A percentile compares a stretch with the other conserved stretches of the same genome.
phyloP scores from a whole-genome alignment of 2,113 vertebrate genomes.

The Thalassarche chlororhynchos region DNA sequence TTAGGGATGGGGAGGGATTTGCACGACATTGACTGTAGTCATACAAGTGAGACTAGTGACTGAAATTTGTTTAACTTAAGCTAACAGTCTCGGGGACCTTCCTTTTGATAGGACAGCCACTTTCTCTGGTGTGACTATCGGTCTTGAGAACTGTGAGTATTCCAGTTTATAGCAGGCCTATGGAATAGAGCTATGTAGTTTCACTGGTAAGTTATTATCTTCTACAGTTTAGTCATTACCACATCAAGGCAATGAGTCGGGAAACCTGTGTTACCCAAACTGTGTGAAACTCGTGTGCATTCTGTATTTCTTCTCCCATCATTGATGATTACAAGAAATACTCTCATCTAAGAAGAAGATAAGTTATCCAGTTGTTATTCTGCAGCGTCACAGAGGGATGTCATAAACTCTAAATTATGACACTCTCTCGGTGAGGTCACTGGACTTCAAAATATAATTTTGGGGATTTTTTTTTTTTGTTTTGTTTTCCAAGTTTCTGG shows the following conservation, averaged over 20 bases:
- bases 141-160: background rate
- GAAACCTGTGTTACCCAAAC: background rate
- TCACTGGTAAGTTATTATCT: constrained; percentile 17
- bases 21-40: background rate
- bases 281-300: background rate
- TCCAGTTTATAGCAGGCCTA: constrained; percentile 18
- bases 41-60: constrained; percentile 25
- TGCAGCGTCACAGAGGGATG: background rate
- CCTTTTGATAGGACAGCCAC: constrained; percentile 37
- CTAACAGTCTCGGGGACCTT: constrained; percentile 41
- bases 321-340: constrained; percentile 23
- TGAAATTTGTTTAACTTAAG: constrained; percentile 46
- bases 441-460: background rate
- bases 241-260: background rate
- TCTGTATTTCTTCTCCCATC: constrained; percentile 24
- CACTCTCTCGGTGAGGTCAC: background rate
- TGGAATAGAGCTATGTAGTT: constrained; percentile 30
- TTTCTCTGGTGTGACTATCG: background rate
- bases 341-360: background rate
- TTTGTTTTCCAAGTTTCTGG: background rate
- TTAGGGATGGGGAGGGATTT: constrained; percentile 14
- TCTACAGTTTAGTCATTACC: background rate
- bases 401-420: background rate
- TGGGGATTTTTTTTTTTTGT: background rate
- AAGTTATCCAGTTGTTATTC: background rate